Conservation (phyloP, 2,113 vertebrate species). For the Chloebia gouldiae region DNA sequence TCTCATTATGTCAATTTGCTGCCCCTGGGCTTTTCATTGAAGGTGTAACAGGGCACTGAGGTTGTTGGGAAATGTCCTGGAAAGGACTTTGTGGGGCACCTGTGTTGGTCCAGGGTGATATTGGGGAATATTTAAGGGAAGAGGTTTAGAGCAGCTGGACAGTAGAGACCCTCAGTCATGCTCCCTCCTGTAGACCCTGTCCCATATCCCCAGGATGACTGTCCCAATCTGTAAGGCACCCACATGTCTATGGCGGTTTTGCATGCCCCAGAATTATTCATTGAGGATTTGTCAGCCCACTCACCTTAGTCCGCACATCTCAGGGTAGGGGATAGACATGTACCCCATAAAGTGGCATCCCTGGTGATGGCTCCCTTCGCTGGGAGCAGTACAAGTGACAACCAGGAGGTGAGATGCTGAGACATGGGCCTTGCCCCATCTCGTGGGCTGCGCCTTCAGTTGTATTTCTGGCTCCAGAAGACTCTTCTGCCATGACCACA, state of each 20-base stretch:
- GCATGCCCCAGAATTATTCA: background rate
- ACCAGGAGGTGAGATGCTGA: background rate
- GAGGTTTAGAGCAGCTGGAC: background rate
- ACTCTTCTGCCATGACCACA: background rate
- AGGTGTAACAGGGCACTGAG: background rate
- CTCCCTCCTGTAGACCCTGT: background rate
- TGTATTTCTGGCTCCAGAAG: background rate
- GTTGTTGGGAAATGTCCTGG: background rate
- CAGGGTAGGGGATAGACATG: fast-evolving
- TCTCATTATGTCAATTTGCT: fast-evolving
- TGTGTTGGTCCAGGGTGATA: background rate
- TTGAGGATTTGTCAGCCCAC: background rate
- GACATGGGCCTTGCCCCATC: background rate
- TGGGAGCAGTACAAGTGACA: background rate
- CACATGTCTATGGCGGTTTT: fast-evolving
- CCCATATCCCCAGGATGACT: background rate
- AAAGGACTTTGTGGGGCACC: background rate
- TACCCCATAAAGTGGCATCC: background rate
- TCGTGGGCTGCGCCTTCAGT: background rate
- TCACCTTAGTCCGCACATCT: background rate
- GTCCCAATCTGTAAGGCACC: background rate
- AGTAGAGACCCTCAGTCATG: background rate
- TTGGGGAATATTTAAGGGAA: background rate
- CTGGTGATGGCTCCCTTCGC: background rate
- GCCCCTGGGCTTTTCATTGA: background rate